phyloP scores from a whole-genome alignment of 2,113 vertebrate genomes.

The Pseudonaja textilis region DNA sequence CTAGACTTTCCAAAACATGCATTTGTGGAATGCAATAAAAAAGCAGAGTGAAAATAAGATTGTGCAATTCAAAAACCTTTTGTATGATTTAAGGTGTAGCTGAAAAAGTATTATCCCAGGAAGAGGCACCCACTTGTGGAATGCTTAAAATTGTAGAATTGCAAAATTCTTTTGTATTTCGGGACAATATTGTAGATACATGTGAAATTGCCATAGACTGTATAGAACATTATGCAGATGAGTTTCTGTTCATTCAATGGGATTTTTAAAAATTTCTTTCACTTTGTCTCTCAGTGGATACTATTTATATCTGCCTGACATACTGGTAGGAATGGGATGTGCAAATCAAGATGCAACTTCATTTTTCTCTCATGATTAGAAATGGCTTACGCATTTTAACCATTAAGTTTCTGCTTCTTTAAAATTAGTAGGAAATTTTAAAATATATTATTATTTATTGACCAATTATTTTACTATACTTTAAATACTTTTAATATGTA shows the following conservation, averaged over 20 bases:
- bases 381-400: background rate
- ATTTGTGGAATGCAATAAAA: background rate
- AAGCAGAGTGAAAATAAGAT: background rate
- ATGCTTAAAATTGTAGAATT: background rate
- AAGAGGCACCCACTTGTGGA: background rate
- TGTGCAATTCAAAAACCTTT: background rate
- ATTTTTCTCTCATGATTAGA: background rate
- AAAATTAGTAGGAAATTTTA: background rate
- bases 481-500: conserved; percentile 51
- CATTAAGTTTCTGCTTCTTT: background rate
- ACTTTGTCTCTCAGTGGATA: background rate
- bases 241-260: background rate
- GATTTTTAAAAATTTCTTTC: background rate
- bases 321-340: background rate
- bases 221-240: background rate
- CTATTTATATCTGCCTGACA: background rate
- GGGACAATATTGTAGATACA: background rate
- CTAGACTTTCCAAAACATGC: background rate
- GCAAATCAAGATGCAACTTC: background rate
- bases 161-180: background rate
- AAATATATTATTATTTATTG: background rate
- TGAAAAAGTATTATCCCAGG: background rate
- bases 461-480: conserved; percentile 39
- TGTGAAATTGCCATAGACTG: background rate
- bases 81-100: background rate